phyloP scores from a whole-genome alignment of 1,140 invertebrate genomes.

The Physella acuta region DNA sequence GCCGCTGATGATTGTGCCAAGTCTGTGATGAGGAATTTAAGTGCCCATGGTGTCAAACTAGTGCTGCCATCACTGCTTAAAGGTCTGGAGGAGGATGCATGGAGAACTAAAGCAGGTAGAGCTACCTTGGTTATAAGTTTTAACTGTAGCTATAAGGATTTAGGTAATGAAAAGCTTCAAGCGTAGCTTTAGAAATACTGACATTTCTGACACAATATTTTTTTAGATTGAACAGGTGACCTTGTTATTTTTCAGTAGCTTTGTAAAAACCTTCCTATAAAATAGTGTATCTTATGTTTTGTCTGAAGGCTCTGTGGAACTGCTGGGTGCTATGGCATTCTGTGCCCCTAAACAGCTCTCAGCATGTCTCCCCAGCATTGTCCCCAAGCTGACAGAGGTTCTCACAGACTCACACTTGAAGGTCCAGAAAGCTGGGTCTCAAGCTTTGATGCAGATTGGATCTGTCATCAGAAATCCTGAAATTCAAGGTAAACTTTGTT shows the following conservation, averaged over 20 bases:
- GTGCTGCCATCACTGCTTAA: slow-evolving; percentile 86
- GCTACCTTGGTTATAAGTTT: too few species aligned
- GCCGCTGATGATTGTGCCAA: slow-evolving; percentile 78
- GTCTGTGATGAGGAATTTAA: slow-evolving; percentile 95
- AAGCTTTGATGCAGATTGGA: slow-evolving; percentile 94
- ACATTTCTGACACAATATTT: too few species aligned
- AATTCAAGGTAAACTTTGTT: slow-evolving; percentile 92
- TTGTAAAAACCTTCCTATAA: too few species aligned
- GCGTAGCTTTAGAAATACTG: too few species aligned
- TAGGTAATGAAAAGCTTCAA: too few species aligned
- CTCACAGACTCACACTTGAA: slow-evolving; percentile 96
- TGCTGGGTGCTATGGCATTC: slow-evolving; percentile 88
- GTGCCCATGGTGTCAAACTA: slow-evolving; percentile 94
- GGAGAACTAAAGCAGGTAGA: slow-evolving; percentile 94
- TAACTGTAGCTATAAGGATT: too few species aligned
- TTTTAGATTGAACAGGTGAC: too few species aligned
- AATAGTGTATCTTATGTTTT: too few species aligned
- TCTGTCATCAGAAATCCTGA: slow-evolving; percentile 98
- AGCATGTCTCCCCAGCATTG: slow-evolving; percentile 94
- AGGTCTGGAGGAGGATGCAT: slow-evolving; percentile 95
- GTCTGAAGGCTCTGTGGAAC: slow-evolving; percentile 85
- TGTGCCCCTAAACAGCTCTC: slow-evolving; percentile 98
- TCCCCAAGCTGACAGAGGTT: slow-evolving; percentile 97
- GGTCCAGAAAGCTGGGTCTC: slow-evolving; percentile 94
- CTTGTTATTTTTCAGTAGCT: too few species aligned